Conservation (phyloP, 2,113 vertebrate species). For the Malurus melanocephalus region DNA sequence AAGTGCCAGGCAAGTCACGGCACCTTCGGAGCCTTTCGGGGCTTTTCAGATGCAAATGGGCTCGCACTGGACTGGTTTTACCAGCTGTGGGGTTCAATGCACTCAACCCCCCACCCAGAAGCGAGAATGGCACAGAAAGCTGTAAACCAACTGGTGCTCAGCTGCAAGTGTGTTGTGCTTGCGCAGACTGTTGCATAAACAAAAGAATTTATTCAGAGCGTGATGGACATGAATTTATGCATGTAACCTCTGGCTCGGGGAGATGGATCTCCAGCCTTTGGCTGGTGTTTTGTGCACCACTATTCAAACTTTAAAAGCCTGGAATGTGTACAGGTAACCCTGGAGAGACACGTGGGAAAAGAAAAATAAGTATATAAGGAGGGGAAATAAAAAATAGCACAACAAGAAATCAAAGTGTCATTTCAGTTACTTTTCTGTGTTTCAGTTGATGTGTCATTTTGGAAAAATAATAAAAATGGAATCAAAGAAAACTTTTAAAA, state of each 20-base stretch:
- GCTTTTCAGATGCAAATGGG: conserved; percentile 57
- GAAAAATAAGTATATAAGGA: not conserved
- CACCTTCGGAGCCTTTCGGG: conserved; percentile 1
- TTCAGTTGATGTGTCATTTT: not conserved
- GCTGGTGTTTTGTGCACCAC: not conserved
- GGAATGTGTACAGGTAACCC: not conserved
- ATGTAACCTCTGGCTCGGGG: conserved; percentile 44
- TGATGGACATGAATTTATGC: conserved; percentile 57
- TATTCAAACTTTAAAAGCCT: not conserved
- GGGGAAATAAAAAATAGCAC: fast-evolving
- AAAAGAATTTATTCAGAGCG: conserved; percentile 53
- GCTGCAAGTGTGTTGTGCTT: conserved; percentile 60
- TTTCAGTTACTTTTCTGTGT: not conserved
- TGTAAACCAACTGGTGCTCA: conserved; percentile 60
- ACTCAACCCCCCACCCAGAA: conserved; percentile 50
- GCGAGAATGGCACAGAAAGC: conserved; percentile 51
- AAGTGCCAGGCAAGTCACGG: conserved; percentile 38
- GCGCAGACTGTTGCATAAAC: conserved; percentile 50
- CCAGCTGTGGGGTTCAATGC: conserved; percentile 55
- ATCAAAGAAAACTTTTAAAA: not conserved
- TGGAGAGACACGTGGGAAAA: not conserved
- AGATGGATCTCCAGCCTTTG: not conserved
- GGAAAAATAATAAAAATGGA: not conserved
- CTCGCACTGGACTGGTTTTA: conserved; percentile 21
- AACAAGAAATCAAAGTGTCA: not conserved